Evolutionary conservation across 2,113 vertebrate genomes (phyloP).

Genomic region (Vidua chalybeata): DNA sequence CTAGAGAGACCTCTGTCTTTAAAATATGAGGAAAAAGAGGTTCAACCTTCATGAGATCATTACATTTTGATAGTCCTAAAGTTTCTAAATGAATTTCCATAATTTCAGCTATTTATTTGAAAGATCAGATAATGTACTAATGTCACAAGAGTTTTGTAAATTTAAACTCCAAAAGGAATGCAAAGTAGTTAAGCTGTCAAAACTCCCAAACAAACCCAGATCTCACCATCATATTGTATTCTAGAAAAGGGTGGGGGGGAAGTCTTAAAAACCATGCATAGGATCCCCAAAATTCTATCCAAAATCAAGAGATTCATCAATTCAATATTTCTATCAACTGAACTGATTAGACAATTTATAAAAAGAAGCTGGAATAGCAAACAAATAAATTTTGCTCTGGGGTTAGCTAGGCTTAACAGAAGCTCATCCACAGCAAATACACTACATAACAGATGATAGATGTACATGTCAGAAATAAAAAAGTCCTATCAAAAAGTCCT

Average conservation of each 20-base stretch:
- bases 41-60: background rate
- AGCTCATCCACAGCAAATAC: background rate
- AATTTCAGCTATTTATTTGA: background rate
- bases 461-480: background rate
- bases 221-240: background rate
- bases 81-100: background rate
- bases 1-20: background rate
- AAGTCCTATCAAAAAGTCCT: background rate
- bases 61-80: background rate
- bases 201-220: background rate
- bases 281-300: background rate
- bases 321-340: background rate
- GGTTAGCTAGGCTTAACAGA: slow-evolving; percentile 7
- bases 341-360: background rate
- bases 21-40: background rate
- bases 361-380: slow-evolving; percentile 9
- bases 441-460: background rate
- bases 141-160: background rate
- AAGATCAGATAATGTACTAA: background rate
- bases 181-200: background rate
- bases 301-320: background rate
- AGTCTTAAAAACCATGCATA: background rate
- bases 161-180: background rate
- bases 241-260: background rate
- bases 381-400: background rate